These are phyloP conservation scores for Palythoa grandiflora DNA, from an alignment of 92 coral and sea anemone genomes.

Conservation along the genomic window DNA sequence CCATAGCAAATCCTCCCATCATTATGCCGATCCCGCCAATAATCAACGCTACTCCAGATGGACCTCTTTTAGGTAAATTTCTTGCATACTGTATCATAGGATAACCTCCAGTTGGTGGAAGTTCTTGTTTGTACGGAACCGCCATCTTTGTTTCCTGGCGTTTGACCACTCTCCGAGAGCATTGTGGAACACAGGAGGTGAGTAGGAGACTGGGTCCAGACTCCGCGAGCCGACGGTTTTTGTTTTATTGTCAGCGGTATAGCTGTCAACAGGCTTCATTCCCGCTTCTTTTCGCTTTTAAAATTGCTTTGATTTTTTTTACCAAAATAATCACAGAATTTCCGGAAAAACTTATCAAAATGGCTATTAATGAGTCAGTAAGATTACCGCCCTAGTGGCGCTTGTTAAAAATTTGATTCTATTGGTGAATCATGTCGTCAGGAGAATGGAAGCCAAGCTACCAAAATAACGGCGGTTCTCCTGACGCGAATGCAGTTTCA, in stretches of 20 bases:
- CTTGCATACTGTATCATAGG: slow-evolving; percentile 89
- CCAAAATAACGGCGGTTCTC: slow-evolving; percentile 38
- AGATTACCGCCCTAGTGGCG: not conserved
- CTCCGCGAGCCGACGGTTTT: slow-evolving; percentile 17
- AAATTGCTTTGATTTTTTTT: slow-evolving; percentile 15
- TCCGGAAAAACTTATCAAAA: not conserved
- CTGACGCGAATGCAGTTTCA: not conserved
- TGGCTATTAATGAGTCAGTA: not conserved
- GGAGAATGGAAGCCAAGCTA: slow-evolving; percentile 28
- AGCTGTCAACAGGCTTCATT: slow-evolving; percentile 32
- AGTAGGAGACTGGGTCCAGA: slow-evolving; percentile 28
- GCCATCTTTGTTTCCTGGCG: slow-evolving; percentile 84
- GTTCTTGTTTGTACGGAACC: slow-evolving; percentile 85
- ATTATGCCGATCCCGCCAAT: slow-evolving; percentile 88
- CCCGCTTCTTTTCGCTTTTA: slow-evolving; percentile 42
- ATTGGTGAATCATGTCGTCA: slow-evolving; percentile 25
- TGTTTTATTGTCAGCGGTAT: slow-evolving; percentile 38
- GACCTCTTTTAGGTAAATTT: slow-evolving; percentile 92
- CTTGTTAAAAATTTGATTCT: not conserved
- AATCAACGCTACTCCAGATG: slow-evolving; percentile 82
- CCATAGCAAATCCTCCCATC: slow-evolving; percentile 91
- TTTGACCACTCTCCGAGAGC: not conserved
- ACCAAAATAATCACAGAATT: not conserved
- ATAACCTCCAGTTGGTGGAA: slow-evolving; percentile 98
- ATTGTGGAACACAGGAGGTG: slow-evolving; percentile 43